Evolutionary conservation across 2,113 vertebrate species (phyloP).

Genomic region (Lanius ludovicianus): DNA sequence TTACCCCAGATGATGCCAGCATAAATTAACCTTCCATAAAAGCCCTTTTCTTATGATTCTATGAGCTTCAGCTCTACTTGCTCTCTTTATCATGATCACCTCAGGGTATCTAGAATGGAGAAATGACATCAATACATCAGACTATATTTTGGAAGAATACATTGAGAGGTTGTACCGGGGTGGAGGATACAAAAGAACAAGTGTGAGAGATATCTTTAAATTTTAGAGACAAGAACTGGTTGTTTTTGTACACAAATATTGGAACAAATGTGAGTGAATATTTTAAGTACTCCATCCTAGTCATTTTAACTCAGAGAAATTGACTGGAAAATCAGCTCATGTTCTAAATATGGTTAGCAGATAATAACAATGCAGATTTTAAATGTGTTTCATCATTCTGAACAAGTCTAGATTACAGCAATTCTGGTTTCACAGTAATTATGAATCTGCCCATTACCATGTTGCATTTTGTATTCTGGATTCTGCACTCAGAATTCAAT

Average conservation of each 20-base stretch:
- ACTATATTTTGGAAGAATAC: neutral
- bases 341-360: constrained; percentile 41
- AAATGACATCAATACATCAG: neutral
- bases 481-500: neutral
- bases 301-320: constrained; percentile 29
- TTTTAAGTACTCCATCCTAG: neutral
- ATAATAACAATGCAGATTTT: constrained; percentile 27
- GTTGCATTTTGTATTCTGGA: neutral
- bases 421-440: neutral
- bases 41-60: neutral
- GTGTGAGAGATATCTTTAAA: neutral
- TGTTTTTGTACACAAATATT: neutral
- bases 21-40: neutral
- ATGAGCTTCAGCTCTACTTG: neutral
- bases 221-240: neutral
- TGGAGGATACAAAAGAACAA: neutral
- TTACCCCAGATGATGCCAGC: neutral
- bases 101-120: neutral
- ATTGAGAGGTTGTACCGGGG: neutral
- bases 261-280: neutral
- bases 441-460: neutral
- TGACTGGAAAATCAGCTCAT: constrained; percentile 40
- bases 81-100: neutral
- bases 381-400: neutral
- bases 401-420: constrained; percentile 8